These are phyloP conservation scores for Dromas ardeola DNA, from an alignment of 2,113 vertebrate genomes.

Conservation along the genomic window DNA sequence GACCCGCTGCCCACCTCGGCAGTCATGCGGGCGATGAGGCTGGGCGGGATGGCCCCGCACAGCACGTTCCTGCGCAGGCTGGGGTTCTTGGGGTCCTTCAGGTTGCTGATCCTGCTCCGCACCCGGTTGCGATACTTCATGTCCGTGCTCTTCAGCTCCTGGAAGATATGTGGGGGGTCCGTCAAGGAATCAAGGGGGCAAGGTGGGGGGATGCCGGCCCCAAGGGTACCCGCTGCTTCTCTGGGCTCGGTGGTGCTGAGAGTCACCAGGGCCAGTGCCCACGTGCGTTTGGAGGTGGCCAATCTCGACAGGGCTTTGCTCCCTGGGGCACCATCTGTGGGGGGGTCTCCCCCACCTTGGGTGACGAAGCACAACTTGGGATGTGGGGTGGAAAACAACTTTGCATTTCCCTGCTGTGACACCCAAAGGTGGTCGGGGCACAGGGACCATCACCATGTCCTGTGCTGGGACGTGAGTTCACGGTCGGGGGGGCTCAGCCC, in stretches of 20 bases:
- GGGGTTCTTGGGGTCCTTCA: conserved; percentile 97
- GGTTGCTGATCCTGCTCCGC: conserved; percentile 95
- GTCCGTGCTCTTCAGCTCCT: conserved; percentile 90
- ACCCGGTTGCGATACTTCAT: conserved; percentile 98
- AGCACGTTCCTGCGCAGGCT: conserved; percentile 89
- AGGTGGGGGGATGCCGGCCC: not conserved
- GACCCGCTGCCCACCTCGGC: conserved; percentile 81
- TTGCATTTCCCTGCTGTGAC: not conserved
- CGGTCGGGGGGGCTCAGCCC: not conserved
- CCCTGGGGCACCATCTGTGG: not conserved
- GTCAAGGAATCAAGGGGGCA: conserved; percentile 64
- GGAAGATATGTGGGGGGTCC: conserved; percentile 87
- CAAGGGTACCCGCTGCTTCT: not conserved
- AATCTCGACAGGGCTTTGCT: not conserved
- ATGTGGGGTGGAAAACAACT: not conserved
- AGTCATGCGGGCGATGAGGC: conserved; percentile 90
- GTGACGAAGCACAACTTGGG: not conserved
- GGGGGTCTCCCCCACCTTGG: not conserved
- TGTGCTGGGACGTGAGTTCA: not conserved
- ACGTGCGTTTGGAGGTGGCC: rapidly evolving
- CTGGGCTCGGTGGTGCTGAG: not conserved
- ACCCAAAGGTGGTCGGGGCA: not conserved
- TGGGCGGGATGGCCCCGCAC: conserved; percentile 80
- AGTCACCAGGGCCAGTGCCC: not conserved
- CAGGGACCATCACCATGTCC: not conserved